Evolutionary conservation across 2,888 invertebrate genomes (phyloP).

Genomic region (Teleogryllus oceanicus): DNA sequence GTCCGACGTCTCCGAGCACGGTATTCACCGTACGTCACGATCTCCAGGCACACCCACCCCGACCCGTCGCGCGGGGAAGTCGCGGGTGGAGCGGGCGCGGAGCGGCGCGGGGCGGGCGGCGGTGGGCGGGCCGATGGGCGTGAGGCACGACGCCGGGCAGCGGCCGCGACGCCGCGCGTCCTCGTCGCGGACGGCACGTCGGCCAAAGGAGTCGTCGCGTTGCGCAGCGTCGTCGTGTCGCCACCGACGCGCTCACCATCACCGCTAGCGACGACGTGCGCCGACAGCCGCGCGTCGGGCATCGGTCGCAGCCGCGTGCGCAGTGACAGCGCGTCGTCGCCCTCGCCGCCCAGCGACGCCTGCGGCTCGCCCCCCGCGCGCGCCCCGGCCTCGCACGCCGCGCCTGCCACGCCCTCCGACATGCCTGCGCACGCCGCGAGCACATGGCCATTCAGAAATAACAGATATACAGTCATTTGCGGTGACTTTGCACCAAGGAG

Average conservation of each 20-base stretch:
- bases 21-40: too few relatives aligned
- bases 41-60: too few relatives aligned
- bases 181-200: background rate
- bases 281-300: background rate
- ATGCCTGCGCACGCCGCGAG: background rate
- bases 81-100: background rate
- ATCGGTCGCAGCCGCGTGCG: background rate
- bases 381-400: background rate
- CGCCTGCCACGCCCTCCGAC: background rate
- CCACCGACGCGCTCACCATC: slow-evolving; percentile 9
- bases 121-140: background rate
- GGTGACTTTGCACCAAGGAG: too few relatives aligned
- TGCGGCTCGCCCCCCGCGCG: background rate
- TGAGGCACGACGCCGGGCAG: background rate
- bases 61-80: too few relatives aligned
- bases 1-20: background rate
- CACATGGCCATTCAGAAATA: background rate
- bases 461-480: too few relatives aligned
- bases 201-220: background rate
- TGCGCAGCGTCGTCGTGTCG: background rate
- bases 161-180: background rate
- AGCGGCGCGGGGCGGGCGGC: background rate
- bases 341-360: background rate
- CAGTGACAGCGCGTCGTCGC: background rate
- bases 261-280: background rate